These are phyloP conservation scores for Enteromius trimaculatus DNA, from an alignment of 2,797 vertebrate species.

Conservation along the genomic window DNA sequence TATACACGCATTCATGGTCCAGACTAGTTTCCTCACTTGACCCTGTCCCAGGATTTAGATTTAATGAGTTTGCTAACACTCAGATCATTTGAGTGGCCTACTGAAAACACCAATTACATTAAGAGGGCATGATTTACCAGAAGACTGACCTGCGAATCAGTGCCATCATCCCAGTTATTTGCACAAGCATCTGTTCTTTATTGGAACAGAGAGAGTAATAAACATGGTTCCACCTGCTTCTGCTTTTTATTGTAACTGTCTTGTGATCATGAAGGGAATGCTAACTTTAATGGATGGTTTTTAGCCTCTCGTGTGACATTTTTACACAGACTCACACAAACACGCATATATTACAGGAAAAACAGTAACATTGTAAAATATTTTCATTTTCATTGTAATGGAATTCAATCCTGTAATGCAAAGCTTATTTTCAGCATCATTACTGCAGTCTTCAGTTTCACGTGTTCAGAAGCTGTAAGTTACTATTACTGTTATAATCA, in stretches of 20 bases:
- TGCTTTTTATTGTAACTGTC: not conserved
- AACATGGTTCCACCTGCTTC: not conserved
- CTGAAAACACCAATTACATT: slow-evolving; percentile 23
- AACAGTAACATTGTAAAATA: not conserved
- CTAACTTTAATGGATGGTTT: not conserved
- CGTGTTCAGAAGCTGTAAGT: not conserved
- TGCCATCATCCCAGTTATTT: not conserved
- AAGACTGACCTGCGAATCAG: not conserved
- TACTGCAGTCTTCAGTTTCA: not conserved
- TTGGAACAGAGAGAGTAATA: slow-evolving; percentile 1
- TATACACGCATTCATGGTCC: not conserved
- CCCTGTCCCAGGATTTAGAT: not conserved
- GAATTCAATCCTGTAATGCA: not conserved
- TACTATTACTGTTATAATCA: not conserved
- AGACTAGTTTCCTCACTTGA: not conserved
- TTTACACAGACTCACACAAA: no score
- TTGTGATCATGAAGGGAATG: not conserved
- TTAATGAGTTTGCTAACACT: slow-evolving; percentile 22
- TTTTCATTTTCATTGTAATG: not conserved
- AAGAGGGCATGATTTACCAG: slow-evolving; percentile 23
- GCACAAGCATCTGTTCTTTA: slow-evolving; percentile 22
- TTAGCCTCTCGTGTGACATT: not conserved
- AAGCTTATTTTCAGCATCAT: not conserved
- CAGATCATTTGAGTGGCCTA: not conserved
- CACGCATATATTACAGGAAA: not conserved